phyloP scores from a whole-genome alignment of 2,888 invertebrate species.

The Diarsia mendica region DNA sequence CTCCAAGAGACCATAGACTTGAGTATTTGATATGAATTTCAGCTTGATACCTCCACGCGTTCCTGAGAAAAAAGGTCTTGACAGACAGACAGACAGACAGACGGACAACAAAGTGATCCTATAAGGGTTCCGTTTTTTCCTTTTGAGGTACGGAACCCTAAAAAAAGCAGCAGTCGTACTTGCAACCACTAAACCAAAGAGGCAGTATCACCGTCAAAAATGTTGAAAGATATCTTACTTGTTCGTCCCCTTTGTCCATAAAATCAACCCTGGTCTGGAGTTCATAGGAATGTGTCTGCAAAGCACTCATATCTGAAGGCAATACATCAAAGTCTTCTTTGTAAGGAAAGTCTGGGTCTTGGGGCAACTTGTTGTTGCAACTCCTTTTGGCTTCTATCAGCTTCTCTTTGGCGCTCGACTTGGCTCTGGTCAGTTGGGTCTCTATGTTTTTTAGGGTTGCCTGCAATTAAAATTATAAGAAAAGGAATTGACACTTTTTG shows the following conservation, averaged over 20 bases:
- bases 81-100: too few species aligned
- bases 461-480: slow-evolving; percentile 63
- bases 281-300: slow-evolving; percentile 89
- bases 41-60: too few species aligned
- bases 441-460: slow-evolving; percentile 81
- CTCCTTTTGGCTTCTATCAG: slow-evolving; percentile 88
- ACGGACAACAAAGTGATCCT: too few species aligned
- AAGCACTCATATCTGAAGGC: slow-evolving; percentile 86
- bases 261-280: slow-evolving; percentile 92
- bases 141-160: too few species aligned
- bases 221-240: slow-evolving; percentile 79
- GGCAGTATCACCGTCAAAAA: not conserved
- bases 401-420: slow-evolving; percentile 86
- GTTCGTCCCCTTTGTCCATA: slow-evolving; percentile 90
- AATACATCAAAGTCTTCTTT: slow-evolving; percentile 88
- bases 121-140: too few species aligned
- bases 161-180: too few species aligned
- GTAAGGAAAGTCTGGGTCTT: slow-evolving; percentile 90
- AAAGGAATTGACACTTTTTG: too few species aligned
- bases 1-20: too few species aligned
- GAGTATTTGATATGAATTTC: too few species aligned
- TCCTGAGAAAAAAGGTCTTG: too few species aligned
- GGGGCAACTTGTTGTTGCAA: slow-evolving; percentile 90
- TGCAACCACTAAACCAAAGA: too few species aligned
- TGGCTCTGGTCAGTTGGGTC: slow-evolving; percentile 72